Evolutionary conservation across 2,888 invertebrate genomes (phyloP).

Genomic region (Cephonodes hylas): DNA sequence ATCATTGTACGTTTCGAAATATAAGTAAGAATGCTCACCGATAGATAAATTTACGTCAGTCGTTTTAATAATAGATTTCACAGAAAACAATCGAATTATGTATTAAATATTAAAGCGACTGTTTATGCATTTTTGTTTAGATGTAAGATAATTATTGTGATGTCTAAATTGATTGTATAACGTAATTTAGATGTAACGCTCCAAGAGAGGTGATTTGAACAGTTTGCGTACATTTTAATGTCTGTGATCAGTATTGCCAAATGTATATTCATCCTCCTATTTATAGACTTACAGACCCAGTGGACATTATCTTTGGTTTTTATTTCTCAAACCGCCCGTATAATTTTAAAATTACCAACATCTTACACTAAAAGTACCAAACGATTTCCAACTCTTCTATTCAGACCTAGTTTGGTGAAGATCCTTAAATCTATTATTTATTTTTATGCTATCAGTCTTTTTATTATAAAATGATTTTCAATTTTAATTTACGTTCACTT

Average conservation of each 20-base stretch:
- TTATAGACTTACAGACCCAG: neutral
- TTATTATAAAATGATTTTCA: too few relatives aligned
- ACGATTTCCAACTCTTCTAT: too few relatives aligned
- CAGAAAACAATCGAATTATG: neutral
- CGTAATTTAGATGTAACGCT: neutral
- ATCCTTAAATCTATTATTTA: too few relatives aligned
- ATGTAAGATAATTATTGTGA: slow-evolving; percentile 8
- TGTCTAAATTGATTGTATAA: slow-evolving; percentile 5
- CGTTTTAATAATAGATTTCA: neutral
- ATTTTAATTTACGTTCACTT: too few relatives aligned
- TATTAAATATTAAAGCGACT: neutral
- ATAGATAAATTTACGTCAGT: neutral
- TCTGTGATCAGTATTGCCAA: slow-evolving; percentile 12
- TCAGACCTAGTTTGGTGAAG: too few relatives aligned
- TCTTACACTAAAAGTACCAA: too few relatives aligned
- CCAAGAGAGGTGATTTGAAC: neutral
- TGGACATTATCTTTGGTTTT: neutral
- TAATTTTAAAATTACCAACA: too few relatives aligned
- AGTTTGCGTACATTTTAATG: slow-evolving; percentile 1
- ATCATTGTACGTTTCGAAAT: neutral
- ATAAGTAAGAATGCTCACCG: neutral
- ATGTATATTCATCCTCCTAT: slow-evolving; percentile 3
- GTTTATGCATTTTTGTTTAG: slow-evolving; percentile 5
- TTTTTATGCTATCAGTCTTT: too few relatives aligned
- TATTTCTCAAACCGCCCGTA: neutral